Percentiles rank a stretch among this genome's conserved stretches.
phyloP scores from a whole-genome alignment of 2,797 vertebrate genomes.

The Nannoperca obscura region DNA sequence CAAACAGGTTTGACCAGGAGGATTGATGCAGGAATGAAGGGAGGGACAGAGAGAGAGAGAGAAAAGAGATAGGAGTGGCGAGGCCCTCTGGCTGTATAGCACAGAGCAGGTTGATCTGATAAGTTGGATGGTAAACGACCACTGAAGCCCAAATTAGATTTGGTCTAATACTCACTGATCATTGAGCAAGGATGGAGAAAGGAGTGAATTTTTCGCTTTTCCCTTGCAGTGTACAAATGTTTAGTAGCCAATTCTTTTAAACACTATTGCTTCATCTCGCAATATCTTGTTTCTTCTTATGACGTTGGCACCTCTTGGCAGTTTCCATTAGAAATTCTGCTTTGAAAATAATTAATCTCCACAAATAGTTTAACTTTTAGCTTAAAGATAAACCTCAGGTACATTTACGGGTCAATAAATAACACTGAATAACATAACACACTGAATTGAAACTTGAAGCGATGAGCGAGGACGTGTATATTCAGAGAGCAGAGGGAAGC shows the following conservation, averaged over 20 bases:
- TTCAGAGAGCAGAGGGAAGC: slow-evolving; percentile 49
- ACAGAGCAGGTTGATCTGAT: slow-evolving; percentile 26
- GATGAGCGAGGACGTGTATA: neutral
- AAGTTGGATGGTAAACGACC: neutral
- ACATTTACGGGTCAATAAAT: neutral
- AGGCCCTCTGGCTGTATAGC: slow-evolving; percentile 25
- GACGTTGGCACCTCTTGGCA: neutral
- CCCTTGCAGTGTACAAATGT: neutral
- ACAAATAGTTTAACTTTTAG: neutral
- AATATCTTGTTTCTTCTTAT: neutral
- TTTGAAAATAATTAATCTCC: neutral
- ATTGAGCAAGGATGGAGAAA: neutral
- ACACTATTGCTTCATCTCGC: neutral
- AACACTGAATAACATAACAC: neutral
- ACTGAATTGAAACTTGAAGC: slow-evolving; percentile 29
- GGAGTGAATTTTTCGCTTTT: neutral
- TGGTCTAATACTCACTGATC: slow-evolving; percentile 2
- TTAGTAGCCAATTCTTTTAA: neutral
- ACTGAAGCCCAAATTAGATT: slow-evolving; percentile 4
- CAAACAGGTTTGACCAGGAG: slow-evolving; percentile 77
- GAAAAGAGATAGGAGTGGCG: slow-evolving; percentile 45
- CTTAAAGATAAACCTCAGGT: neutral
- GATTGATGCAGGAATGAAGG: slow-evolving; percentile 27
- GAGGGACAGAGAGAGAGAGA: neutral
- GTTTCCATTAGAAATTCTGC: slow-evolving; percentile 13